Conservation (phyloP, 2,888 invertebrate species). For the Trisateles emortualis region DNA sequence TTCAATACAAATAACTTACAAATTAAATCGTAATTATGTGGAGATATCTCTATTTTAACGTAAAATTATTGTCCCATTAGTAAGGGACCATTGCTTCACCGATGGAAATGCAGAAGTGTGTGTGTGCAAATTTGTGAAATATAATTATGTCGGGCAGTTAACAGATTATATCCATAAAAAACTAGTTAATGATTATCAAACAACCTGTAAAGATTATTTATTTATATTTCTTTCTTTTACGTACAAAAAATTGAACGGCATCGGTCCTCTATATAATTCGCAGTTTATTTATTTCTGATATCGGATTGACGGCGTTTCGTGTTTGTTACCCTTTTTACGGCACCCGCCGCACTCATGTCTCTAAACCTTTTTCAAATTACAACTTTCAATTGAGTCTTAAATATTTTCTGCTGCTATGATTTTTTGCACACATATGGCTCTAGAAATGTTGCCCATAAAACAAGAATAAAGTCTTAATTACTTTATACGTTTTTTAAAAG, state of each 20-base stretch:
- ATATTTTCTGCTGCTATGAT: constrained; percentile 25
- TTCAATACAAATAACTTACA: too few species aligned
- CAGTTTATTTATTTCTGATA: constrained; percentile 59
- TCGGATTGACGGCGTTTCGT: constrained; percentile 41
- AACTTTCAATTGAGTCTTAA: constrained; percentile 28
- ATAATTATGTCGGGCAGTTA: too few species aligned
- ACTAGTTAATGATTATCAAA: background rate
- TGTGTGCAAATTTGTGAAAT: too few species aligned
- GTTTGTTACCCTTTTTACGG: constrained; percentile 54
- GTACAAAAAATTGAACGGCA: constrained; percentile 11
- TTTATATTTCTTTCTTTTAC: background rate
- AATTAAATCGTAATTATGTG: too few species aligned
- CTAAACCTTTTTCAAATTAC: constrained; percentile 44
- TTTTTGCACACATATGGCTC: background rate
- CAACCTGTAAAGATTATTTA: background rate
- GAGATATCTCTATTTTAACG: too few species aligned
- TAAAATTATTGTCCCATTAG: too few species aligned
- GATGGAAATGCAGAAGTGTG: too few species aligned
- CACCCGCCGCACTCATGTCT: constrained; percentile 51
- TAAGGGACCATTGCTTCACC: too few species aligned
- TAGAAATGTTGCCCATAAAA: too few species aligned
- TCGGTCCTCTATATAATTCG: constrained; percentile 30
- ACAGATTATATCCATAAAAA: too few species aligned
- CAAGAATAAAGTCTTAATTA: too few species aligned
- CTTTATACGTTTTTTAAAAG: too few species aligned